Base-by-base conservation (phyloP, 37 sponge, comb jelly and placozoan species). In the Mnemiopsis leidyi region DNA sequence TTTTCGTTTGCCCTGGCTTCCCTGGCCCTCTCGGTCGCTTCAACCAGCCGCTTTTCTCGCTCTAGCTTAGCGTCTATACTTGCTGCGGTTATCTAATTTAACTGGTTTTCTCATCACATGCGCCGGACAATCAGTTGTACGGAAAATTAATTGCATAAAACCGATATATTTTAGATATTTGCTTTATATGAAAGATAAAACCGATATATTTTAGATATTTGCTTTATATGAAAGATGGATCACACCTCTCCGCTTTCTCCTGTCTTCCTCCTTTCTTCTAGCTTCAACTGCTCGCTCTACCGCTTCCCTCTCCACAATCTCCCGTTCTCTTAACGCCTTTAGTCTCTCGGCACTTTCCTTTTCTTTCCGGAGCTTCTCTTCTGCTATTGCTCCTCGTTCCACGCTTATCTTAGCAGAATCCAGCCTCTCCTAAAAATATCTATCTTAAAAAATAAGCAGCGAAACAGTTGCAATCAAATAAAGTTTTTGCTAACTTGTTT, bases 41-140 rank as follows among this genome's bases (percentile, higher is more conserved):
- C 75, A n/a, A 71, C 30, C n/a, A 71, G 30, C n/a, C 75, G 25
- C 20, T 25, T 71, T 25, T 71, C 75, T 71, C 75, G 75, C n/a
- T 71, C 75, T 71, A 5, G n/a, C 30, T 71, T 71, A 71, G 75
- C 75, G 25, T 71, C 75, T 71, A 71, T n/a, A 71, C 30, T 29
- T 25, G 75, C 75, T 71, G 68, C 18, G 68, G 20, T 13, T 67
- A 20, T n/a, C n/a, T n/a, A n/a, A n/a, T n/a, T n/a, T n/a, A n/a
- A n/a, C n/a, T n/a, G n/a, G n/a, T n/a, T n/a, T n/a, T n/a, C n/a
- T n/a, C n/a, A n/a, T n/a, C n/a, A n/a, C n/a, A n/a, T n/a, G n/a
- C n/a, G n/a, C n/a, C n/a, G n/a, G n/a, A n/a, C n/a, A n/a, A n/a
- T n/a, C n/a, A n/a, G n/a, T n/a, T n/a, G n/a, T n/a, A n/a, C n/a